Percentiles rank a stretch among this genome's conserved stretches.
phyloP scores from a whole-genome alignment of 2,113 vertebrate species.

The Symphodus melops region DNA sequence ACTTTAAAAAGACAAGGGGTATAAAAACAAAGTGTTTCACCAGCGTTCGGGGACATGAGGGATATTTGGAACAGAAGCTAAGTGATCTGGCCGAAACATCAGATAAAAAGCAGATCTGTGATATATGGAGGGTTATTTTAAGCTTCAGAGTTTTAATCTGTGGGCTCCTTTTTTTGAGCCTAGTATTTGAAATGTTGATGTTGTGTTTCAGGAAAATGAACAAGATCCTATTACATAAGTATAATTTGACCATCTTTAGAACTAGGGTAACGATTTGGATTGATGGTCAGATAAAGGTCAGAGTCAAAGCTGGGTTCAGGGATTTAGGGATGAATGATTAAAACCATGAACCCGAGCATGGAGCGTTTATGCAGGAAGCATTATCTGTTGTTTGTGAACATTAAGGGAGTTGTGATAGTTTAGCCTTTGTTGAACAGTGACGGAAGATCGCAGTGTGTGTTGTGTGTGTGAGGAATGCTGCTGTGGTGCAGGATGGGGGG shows the following conservation, averaged over 20 bases:
- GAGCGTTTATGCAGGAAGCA: background rate
- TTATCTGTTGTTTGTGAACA: constrained; percentile 21
- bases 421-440: constrained; percentile 15
- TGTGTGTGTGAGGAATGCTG: constrained; percentile 59
- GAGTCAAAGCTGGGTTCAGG: constrained; percentile 13
- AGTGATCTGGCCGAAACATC: too few relatives aligned
- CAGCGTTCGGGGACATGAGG: too few relatives aligned
- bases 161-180: too few relatives aligned
- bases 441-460: constrained; percentile 21
- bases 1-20: too few relatives aligned
- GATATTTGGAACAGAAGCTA: too few relatives aligned
- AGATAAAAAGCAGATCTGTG: too few relatives aligned
- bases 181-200: too few relatives aligned
- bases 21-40: too few relatives aligned
- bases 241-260: constrained; percentile 32
- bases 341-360: background rate
- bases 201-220: constrained; percentile 12
- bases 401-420: constrained; percentile 14
- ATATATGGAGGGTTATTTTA: too few relatives aligned
- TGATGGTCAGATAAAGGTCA: constrained; percentile 18
- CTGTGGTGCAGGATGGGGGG: constrained; percentile 41
- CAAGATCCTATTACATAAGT: constrained; percentile 29
- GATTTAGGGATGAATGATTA: background rate
- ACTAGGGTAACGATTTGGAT: constrained; percentile 38
- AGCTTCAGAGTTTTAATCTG: background rate